phyloP scores from a whole-genome alignment of 2,888 invertebrate genomes.

The Pollenia griseotomentosa region DNA sequence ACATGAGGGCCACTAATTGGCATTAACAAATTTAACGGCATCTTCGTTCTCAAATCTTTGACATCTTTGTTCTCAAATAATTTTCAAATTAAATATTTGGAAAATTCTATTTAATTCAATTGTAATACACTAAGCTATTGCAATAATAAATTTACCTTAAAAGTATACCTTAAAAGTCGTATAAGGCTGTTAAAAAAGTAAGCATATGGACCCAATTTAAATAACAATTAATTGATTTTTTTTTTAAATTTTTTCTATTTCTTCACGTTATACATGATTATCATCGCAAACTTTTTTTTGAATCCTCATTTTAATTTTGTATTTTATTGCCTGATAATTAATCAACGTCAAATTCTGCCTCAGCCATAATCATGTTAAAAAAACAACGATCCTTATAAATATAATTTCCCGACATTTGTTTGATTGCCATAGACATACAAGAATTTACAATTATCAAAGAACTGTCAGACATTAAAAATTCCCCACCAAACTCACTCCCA shows the following conservation, averaged over 20 bases:
- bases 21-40: too few species aligned
- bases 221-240: too few species aligned
- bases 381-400: background rate
- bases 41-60: too few species aligned
- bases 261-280: background rate
- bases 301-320: background rate
- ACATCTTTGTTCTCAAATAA: too few species aligned
- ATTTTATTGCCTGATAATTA: slow-evolving; percentile 46
- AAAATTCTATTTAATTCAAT: too few species aligned
- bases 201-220: too few species aligned
- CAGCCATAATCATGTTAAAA: background rate
- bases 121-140: too few species aligned
- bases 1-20: too few species aligned
- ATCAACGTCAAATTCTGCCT: slow-evolving; percentile 44
- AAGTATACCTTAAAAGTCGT: too few species aligned
- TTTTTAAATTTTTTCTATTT: background rate
- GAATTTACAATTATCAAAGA: slow-evolving; percentile 62
- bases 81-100: too few species aligned
- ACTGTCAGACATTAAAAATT: slow-evolving; percentile 48
- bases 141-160: too few species aligned
- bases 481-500: slow-evolving; percentile 12
- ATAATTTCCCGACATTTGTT: slow-evolving; percentile 1
- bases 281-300: background rate
- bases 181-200: too few species aligned
- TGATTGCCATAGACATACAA: slow-evolving; percentile 38